Evolutionary conservation across 2,888 invertebrate genomes (phyloP).

Genomic region (Drosophila melanosoma): DNA sequence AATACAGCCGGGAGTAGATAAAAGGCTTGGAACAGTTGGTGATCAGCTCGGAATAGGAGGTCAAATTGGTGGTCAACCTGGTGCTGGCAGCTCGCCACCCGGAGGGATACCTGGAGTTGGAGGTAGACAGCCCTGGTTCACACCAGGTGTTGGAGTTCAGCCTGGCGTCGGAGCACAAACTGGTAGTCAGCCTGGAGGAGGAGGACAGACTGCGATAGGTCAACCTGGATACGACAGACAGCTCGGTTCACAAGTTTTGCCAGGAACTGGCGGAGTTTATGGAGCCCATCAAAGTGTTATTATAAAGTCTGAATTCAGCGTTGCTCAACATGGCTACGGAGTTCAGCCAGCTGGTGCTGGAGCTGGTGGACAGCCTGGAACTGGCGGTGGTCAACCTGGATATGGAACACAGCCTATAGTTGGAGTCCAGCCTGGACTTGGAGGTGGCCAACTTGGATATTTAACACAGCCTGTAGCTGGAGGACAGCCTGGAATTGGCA

Average conservation of each 20-base stretch:
- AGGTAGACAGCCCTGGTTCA: conserved; percentile 21
- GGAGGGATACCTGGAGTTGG: conserved; percentile 18
- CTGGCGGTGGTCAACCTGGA: conserved; percentile 16
- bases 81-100: conserved; percentile 7
- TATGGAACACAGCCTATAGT: conserved; percentile 1
- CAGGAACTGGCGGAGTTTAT: too few relatives aligned
- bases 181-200: too few relatives aligned
- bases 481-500: conserved; percentile 20
- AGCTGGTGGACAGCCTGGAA: conserved; percentile 13
- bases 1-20: too few relatives aligned
- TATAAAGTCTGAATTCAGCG: too few relatives aligned
- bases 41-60: conserved; percentile 26
- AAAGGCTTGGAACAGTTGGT: too few relatives aligned
- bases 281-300: too few relatives aligned
- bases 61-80: background rate
- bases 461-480: conserved; percentile 4
- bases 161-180: background rate
- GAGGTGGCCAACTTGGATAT: conserved; percentile 10
- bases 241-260: too few relatives aligned
- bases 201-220: too few relatives aligned
- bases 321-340: conserved; percentile 19
- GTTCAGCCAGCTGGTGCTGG: conserved; percentile 2
- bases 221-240: too few relatives aligned
- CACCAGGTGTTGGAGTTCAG: conserved; percentile 3
- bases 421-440: background rate